Evolutionary conservation across 2,888 invertebrate genomes (phyloP).

Genomic region (Drosophila mettleri): DNA sequence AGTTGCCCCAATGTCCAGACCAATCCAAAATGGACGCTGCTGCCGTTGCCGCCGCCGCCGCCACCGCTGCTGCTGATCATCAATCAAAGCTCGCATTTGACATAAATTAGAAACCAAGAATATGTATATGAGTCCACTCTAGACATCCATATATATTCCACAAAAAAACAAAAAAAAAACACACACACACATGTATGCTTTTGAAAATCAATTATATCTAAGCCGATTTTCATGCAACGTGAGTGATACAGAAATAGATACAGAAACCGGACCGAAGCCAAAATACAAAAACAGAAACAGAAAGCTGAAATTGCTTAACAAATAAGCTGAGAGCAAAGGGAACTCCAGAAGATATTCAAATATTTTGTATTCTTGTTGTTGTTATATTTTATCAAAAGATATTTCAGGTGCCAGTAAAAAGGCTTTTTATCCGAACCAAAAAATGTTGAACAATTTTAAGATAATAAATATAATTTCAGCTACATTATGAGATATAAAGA

Average conservation of each 20-base stretch:
- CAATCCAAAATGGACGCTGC: conserved; percentile 12
- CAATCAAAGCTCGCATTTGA: conserved; percentile 79
- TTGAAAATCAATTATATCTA: conserved; percentile 50
- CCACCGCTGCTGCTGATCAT: conserved; percentile 59
- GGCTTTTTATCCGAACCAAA: no score
- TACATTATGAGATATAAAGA: not conserved
- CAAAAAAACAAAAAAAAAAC: not conserved
- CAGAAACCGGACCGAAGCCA: conserved; percentile 39
- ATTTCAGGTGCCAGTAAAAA: no score
- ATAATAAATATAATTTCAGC: not conserved
- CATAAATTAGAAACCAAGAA: conserved; percentile 78
- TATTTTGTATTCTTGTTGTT: not conserved
- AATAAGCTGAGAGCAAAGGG: conserved; percentile 16
- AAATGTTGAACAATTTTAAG: no score
- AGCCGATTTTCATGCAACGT: conserved; percentile 55
- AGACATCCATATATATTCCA: conserved; percentile 11
- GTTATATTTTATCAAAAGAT: not conserved
- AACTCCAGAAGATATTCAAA: conserved; percentile 35
- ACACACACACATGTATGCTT: conserved; percentile 16
- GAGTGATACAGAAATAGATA: conserved; percentile 30
- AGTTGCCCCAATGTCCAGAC: conserved; percentile 11
- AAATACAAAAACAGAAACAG: conserved; percentile 26
- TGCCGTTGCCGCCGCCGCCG: conserved; percentile 7
- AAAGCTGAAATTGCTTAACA: conserved; percentile 50
- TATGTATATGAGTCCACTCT: conserved; percentile 51